A percentile compares a stretch with the other conserved stretches of the same genome.
Evolutionary conservation across 2,888 invertebrate genomes (phyloP).

Genomic region (Drosophila anomelani): DNA sequence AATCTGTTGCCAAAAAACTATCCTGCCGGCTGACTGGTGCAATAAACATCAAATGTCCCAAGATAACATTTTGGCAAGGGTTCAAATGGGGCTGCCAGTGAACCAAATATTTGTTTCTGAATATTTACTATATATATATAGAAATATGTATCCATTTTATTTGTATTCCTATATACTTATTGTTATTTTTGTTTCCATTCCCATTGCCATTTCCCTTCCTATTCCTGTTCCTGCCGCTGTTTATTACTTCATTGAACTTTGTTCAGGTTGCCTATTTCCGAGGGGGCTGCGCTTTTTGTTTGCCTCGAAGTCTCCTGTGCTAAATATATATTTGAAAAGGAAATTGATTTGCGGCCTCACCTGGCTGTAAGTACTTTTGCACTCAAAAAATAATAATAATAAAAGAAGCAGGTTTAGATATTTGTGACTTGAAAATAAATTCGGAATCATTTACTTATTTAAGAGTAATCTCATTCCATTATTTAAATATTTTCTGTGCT

Average conservation of each 20-base stretch:
- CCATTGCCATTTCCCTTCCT: constrained; percentile 15
- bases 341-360: constrained; percentile 70
- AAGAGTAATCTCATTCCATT: background rate
- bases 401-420: background rate
- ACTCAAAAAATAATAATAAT: background rate
- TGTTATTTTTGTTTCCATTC: constrained; percentile 17
- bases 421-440: background rate
- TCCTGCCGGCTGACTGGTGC: constrained; percentile 2
- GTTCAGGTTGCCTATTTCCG: constrained; percentile 18
- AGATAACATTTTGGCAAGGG: constrained; percentile 2
- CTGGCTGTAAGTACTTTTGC: background rate
- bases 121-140: background rate
- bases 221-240: constrained; percentile 9
- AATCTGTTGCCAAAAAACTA: constrained; percentile 28
- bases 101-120: constrained; percentile 61
- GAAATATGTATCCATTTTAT: background rate
- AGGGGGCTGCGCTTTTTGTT: constrained; percentile 12
- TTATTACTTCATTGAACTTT: constrained; percentile 17
- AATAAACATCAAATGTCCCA: constrained; percentile 7
- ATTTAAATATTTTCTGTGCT: background rate
- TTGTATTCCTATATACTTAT: background rate
- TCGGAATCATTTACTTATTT: background rate
- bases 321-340: constrained; percentile 72
- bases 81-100: background rate
- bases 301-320: constrained; percentile 57